Evolutionary conservation across 2,797 vertebrate genomes (phyloP).

Genomic region (Loriculus beryllinus): DNA sequence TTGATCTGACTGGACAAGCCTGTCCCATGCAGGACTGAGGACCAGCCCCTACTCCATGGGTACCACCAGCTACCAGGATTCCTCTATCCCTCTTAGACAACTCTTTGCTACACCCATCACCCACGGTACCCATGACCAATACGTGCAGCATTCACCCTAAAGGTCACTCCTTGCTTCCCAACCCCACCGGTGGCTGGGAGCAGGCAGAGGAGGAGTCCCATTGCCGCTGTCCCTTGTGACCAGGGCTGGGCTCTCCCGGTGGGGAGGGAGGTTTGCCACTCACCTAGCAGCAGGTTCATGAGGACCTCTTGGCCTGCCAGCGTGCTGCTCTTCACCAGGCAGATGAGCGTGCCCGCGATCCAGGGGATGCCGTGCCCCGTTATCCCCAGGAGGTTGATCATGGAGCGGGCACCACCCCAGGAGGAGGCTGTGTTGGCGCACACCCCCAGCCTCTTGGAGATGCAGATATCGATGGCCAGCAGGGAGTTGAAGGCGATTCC

Average conservation of each 20-base stretch:
- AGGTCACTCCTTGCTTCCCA: neutral
- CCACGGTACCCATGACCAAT: rapidly evolving
- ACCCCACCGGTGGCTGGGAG: neutral
- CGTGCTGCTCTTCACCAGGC: constrained; percentile 91
- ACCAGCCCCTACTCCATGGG: neutral
- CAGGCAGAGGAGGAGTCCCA: constrained; percentile 49
- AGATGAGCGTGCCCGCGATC: constrained; percentile 87
- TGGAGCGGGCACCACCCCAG: constrained; percentile 91
- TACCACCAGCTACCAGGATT: neutral
- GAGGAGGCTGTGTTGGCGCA: constrained; percentile 86
- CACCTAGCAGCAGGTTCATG: constrained; percentile 95
- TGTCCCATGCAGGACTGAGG: neutral
- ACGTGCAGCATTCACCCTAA: neutral
- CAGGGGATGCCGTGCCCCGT: constrained; percentile 92
- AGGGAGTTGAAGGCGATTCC: constrained; percentile 93
- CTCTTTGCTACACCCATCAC: neutral
- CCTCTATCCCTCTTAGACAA: neutral
- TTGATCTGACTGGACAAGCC: neutral
- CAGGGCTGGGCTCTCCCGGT: neutral
- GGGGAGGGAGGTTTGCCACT: constrained; percentile 58
- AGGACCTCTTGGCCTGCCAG: constrained; percentile 94
- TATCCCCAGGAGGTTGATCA: constrained; percentile 88
- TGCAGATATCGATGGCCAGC: constrained; percentile 93
- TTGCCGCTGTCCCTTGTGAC: neutral
- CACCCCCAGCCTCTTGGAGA: constrained; percentile 93